phyloP scores from a whole-genome alignment of 1,140 invertebrate genomes.

The Heliconius himera region DNA sequence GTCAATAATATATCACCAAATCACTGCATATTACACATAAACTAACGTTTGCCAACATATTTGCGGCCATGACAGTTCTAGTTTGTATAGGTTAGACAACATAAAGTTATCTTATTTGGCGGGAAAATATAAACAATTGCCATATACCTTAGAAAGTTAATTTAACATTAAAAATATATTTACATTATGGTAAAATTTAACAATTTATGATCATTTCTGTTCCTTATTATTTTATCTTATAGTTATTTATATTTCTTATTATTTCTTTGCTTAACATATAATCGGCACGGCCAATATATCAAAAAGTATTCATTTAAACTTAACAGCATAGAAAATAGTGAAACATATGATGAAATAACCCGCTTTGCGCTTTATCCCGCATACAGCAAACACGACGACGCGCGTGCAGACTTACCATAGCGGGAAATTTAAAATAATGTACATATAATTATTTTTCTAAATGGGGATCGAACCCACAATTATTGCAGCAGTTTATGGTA shows the following conservation, averaged over 20 bases:
- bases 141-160: neutral
- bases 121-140: constrained; percentile 39
- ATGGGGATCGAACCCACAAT: neutral
- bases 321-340: too few relatives aligned
- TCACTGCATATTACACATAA: constrained; percentile 34
- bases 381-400: too few relatives aligned
- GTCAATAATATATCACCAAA: constrained; percentile 27
- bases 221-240: neutral
- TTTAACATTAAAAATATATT: neutral
- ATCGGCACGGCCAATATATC: too few relatives aligned
- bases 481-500: neutral
- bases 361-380: too few relatives aligned
- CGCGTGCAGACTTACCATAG: neutral
- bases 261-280: too few relatives aligned
- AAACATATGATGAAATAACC: too few relatives aligned
- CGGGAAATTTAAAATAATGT: too few relatives aligned
- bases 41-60: constrained; percentile 63
- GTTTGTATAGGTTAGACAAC: constrained; percentile 55
- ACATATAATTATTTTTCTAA: neutral
- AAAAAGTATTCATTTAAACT: too few relatives aligned
- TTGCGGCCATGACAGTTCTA: constrained; percentile 57
- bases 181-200: neutral
- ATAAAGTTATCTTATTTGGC: constrained; percentile 43
- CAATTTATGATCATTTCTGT: neutral
- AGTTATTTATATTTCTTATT: too few relatives aligned